phyloP scores from a whole-genome alignment of 2,888 invertebrate genomes.

The Chymomyza caudatula region DNA sequence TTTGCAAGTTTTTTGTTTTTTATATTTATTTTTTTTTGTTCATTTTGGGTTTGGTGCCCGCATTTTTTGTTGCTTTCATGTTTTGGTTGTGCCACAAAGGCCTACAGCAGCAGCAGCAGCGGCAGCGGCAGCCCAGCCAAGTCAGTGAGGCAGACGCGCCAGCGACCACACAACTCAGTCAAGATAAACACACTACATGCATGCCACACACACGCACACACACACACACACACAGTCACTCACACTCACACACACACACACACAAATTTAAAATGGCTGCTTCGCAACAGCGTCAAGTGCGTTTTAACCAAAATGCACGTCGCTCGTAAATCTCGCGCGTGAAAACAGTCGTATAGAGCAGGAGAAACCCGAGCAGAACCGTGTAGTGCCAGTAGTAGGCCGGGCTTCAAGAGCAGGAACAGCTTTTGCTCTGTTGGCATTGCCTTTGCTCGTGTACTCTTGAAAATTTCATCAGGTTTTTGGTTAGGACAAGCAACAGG shows the following conservation, averaged over 20 bases:
- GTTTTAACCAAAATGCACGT: slow-evolving; percentile 62
- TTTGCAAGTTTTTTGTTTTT: slow-evolving; percentile 23
- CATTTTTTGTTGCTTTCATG: slow-evolving; percentile 44
- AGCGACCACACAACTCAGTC: slow-evolving; percentile 38
- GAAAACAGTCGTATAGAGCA: slow-evolving; percentile 58
- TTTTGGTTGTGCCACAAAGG: slow-evolving; percentile 48
- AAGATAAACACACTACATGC: slow-evolving; percentile 55
- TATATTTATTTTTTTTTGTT: slow-evolving; percentile 23
- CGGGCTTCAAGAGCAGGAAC: not conserved
- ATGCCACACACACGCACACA: slow-evolving; percentile 7
- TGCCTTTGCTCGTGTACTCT: not conserved
- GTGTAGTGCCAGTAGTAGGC: not conserved
- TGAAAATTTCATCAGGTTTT: slow-evolving; percentile 8
- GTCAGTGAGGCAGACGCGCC: slow-evolving; percentile 9
- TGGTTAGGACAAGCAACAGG: not conserved
- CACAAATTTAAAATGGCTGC: not conserved
- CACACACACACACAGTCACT: not conserved
- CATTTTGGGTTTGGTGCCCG: slow-evolving; percentile 36
- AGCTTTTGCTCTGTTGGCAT: not conserved
- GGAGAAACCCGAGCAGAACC: not conserved
- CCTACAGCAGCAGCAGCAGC: slow-evolving; percentile 14
- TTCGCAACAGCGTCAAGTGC: slow-evolving; percentile 43
- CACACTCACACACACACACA: not conserved
- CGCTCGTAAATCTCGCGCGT: slow-evolving; percentile 66
- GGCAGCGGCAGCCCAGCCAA: not conserved